phyloP scores from a whole-genome alignment of 2,113 vertebrate species.

The Hemicordylus capensis region DNA sequence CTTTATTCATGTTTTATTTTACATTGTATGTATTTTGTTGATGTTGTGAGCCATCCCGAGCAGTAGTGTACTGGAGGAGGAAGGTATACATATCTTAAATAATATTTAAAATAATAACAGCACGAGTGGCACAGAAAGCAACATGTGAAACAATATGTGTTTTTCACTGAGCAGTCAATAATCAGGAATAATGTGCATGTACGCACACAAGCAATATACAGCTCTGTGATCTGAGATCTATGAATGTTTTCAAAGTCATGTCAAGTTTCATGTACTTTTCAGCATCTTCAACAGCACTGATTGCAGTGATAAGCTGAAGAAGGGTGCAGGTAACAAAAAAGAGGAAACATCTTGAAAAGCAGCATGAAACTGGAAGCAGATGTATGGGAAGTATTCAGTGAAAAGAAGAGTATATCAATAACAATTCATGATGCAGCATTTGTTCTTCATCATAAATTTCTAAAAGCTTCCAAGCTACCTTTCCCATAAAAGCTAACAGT shows the following conservation, averaged over 20 bases:
- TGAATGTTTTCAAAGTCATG: not conserved
- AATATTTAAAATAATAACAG: no score
- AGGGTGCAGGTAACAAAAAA: not conserved
- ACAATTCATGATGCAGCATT: not conserved
- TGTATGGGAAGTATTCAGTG: not conserved
- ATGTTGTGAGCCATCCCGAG: no score
- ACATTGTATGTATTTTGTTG: no score
- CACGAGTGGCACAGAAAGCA: not conserved
- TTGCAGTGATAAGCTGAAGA: not conserved
- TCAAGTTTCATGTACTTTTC: not conserved
- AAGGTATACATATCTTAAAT: no score
- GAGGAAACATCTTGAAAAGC: not conserved
- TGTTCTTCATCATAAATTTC: not conserved
- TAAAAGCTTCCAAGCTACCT: not conserved
- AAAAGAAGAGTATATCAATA: not conserved
- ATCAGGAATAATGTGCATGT: not conserved
- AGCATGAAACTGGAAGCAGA: not conserved
- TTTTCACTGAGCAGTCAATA: not conserved
- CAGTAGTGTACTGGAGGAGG: no score
- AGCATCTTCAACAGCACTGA: not conserved
- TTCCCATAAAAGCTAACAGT: not conserved
- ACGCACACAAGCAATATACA: not conserved
- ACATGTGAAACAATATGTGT: not conserved
- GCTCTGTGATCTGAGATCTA: not conserved
- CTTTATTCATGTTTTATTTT: no score